Evolutionary conservation across 2,888 invertebrate genomes (phyloP).

Genomic region (Nyleta sp.): DNA sequence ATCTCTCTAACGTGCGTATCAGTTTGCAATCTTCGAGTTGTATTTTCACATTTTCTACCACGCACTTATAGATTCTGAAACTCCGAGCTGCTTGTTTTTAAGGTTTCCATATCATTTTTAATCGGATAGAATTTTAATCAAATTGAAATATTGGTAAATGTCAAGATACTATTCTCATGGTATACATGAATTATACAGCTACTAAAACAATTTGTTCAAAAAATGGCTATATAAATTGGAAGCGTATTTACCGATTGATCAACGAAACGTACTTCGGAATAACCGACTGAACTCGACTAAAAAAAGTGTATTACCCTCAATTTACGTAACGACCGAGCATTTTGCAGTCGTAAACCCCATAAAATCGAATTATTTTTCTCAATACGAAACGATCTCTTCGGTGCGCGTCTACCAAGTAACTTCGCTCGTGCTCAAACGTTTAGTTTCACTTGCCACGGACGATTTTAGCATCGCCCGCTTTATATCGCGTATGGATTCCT

Average conservation of each 20-base stretch:
- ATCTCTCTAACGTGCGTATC: constrained; percentile 34
- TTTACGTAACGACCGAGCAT: constrained; percentile 6
- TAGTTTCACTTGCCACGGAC: constrained; percentile 48
- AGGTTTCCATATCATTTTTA: no score
- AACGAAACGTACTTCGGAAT: neutral
- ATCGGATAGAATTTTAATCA: no score
- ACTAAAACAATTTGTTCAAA: no score
- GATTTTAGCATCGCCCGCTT: constrained; percentile 57
- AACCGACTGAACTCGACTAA: neutral
- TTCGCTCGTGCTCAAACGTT: constrained; percentile 29
- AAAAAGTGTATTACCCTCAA: no score
- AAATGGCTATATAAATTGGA: no score
- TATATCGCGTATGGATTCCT: constrained; percentile 55
- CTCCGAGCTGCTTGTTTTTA: no score
- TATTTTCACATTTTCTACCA: constrained; percentile 9
- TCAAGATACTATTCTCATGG: no score
- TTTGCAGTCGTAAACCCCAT: constrained; percentile 1
- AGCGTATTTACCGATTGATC: no score
- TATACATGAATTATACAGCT: no score
- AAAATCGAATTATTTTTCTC: constrained; percentile 26
- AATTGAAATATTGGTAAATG: no score
- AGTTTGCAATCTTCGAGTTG: constrained; percentile 19
- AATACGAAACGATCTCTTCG: constrained; percentile 18
- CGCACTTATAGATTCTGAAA: no score
- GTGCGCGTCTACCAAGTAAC: constrained; percentile 2